A percentile compares a stretch with the other conserved stretches of the same genome.
phyloP scores from a whole-genome alignment of 2,888 invertebrate genomes.

The Melinaea menophilus region DNA sequence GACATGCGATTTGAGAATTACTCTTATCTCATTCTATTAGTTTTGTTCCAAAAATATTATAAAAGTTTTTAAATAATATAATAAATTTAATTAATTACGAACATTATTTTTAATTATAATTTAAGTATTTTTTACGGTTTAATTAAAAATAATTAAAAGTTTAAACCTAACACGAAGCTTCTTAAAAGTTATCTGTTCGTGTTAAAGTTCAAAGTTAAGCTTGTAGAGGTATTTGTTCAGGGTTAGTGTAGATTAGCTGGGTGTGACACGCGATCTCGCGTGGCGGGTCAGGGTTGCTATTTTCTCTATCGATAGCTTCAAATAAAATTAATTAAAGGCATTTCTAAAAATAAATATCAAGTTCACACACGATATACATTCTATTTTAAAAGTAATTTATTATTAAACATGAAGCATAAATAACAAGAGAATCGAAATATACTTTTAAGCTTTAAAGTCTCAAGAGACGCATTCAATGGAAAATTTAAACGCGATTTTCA shows the following conservation, averaged over 20 bases:
- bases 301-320: conserved; percentile 22
- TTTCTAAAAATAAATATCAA: too few species aligned
- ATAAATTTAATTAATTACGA: background rate
- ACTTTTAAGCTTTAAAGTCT: too few species aligned
- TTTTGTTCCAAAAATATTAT: conserved; percentile 19
- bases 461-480: too few species aligned
- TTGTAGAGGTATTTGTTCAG: conserved; percentile 9
- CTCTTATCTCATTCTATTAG: conserved; percentile 26
- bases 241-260: conserved; percentile 43
- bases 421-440: too few species aligned
- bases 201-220: conserved; percentile 9
- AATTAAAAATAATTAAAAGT: too few species aligned
- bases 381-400: too few species aligned
- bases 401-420: too few species aligned
- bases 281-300: conserved; percentile 51
- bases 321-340: background rate
- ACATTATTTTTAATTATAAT: too few species aligned
- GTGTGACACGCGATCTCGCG: conserved; percentile 55
- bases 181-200: background rate
- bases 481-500: too few species aligned
- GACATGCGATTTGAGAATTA: conserved; percentile 43
- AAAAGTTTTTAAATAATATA: background rate
- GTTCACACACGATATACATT: too few species aligned
- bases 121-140: too few species aligned
- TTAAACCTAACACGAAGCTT: too few species aligned